Conservation (phyloP, 2,113 vertebrate genomes). For the Stercorarius parasiticus region DNA sequence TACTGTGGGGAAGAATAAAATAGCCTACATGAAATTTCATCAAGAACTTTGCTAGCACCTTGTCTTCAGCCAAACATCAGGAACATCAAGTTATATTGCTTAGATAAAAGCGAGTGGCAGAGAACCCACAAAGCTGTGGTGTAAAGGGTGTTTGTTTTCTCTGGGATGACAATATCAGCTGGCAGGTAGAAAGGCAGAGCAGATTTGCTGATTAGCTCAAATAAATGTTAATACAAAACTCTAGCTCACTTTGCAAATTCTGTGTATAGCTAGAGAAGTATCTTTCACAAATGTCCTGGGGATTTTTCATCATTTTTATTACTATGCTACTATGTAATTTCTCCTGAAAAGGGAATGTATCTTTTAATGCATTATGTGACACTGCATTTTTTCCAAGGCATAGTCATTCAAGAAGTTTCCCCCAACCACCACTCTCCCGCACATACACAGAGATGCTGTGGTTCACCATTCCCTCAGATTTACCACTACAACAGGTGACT, state of each 20-base stretch:
- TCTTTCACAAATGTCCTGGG: neutral
- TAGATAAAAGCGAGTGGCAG: neutral
- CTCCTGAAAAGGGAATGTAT: neutral
- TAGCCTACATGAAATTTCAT: neutral
- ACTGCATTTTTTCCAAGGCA: neutral
- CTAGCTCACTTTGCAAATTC: neutral
- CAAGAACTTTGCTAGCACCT: neutral
- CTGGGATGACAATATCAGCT: neutral
- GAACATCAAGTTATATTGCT: neutral
- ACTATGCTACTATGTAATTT: neutral
- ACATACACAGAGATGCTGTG: neutral
- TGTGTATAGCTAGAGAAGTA: neutral
- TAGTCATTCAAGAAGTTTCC: neutral
- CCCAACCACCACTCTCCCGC: neutral
- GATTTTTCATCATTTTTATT: conserved; percentile 8
- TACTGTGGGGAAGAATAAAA: neutral
- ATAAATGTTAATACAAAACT: neutral
- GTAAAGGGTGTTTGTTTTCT: neutral
- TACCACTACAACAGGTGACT: neutral
- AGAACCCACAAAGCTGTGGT: neutral
- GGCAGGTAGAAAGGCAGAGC: neutral
- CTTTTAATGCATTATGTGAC: neutral
- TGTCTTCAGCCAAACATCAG: neutral
- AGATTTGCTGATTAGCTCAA: conserved; percentile 13
- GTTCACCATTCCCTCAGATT: neutral